These are phyloP conservation scores for Enteromius radiatus DNA, from an alignment of 2,797 vertebrate genomes.

Conservation along the genomic window DNA sequence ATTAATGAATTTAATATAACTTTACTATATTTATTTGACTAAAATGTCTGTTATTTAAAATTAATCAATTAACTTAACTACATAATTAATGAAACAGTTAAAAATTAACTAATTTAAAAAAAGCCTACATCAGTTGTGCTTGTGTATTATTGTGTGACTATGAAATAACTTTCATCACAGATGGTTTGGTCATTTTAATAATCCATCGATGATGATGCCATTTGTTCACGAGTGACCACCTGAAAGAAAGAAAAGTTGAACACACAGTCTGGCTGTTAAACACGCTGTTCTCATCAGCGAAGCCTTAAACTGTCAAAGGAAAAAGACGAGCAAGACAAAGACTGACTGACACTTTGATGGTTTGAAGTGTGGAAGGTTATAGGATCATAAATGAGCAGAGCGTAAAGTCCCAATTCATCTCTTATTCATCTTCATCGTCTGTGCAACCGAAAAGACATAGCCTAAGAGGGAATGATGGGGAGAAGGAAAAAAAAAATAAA, in stretches of 20 bases:
- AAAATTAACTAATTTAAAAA: background rate
- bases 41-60: background rate
- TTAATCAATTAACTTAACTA: too few species aligned
- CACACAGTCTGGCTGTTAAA: background rate
- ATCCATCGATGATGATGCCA: background rate
- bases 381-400: background rate
- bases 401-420: background rate
- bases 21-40: background rate
- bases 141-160: background rate
- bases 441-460: background rate
- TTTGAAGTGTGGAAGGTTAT: background rate
- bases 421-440: background rate
- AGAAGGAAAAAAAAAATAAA: too few species aligned
- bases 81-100: too few species aligned
- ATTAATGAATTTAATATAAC: too few species aligned
- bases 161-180: background rate
- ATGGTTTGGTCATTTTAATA: conserved; percentile 4
- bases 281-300: background rate
- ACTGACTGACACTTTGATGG: background rate
- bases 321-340: background rate
- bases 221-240: background rate
- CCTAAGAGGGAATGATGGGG: background rate
- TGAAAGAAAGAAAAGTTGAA: background rate
- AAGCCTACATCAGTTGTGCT: background rate
- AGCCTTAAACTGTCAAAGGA: background rate